These are phyloP conservation scores for Alentia gelatinosa DNA, from an alignment of 2,888 invertebrate species.

Conservation along the genomic window DNA sequence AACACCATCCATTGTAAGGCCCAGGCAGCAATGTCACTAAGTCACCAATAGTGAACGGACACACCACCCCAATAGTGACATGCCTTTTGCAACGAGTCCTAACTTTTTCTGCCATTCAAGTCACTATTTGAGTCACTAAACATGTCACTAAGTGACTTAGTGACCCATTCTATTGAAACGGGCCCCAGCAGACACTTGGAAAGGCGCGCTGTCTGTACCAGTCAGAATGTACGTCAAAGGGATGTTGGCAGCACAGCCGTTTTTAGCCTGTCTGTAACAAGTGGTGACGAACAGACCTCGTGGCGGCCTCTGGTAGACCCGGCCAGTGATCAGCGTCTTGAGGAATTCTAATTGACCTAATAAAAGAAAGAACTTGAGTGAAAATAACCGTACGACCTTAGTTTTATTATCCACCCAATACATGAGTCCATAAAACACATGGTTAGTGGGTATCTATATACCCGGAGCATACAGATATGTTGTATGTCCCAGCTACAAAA, in stretches of 20 bases:
- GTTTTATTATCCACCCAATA: background rate
- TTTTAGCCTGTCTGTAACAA: background rate
- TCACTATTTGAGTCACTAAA: too few relatives aligned
- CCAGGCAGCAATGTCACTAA: too few relatives aligned
- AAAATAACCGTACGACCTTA: background rate
- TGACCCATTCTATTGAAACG: too few relatives aligned
- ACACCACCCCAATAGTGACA: too few relatives aligned
- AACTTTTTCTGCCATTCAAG: too few relatives aligned
- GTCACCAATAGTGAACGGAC: too few relatives aligned
- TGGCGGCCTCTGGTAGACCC: conserved; percentile 7
- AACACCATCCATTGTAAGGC: too few relatives aligned
- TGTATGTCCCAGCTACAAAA: too few relatives aligned
- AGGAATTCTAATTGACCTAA: background rate
- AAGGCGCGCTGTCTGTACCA: background rate
- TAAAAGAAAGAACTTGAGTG: background rate
- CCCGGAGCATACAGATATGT: too few relatives aligned
- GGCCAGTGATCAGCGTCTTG: background rate
- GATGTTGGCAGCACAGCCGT: background rate
- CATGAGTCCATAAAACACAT: background rate
- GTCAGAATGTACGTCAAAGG: background rate
- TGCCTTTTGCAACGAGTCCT: too few relatives aligned
- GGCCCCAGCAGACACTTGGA: background rate
- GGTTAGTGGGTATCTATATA: too few relatives aligned
- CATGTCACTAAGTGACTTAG: too few relatives aligned
- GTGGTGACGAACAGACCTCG: background rate